A percentile compares a stretch with the other conserved stretches of the same genome.
These are phyloP conservation scores for Brevimyrus niger DNA, from an alignment of 2,113 vertebrate genomes.

Conservation along the genomic window DNA sequence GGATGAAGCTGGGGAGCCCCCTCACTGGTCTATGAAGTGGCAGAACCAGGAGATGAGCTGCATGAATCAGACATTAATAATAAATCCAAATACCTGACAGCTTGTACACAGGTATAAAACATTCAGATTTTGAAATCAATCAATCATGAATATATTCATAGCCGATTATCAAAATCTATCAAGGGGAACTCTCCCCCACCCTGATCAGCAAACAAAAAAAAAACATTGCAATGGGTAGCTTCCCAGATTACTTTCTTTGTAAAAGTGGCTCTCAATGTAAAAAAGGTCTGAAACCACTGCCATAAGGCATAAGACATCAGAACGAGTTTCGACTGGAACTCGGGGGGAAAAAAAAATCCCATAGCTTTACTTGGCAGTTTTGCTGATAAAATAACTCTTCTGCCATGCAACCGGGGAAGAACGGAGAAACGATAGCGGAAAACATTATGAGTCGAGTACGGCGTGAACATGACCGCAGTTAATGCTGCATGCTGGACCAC, in stretches of 20 bases:
- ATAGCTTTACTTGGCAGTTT: not conserved
- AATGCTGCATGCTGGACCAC: not conserved
- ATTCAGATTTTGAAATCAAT: not conserved
- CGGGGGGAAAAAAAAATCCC: not conserved
- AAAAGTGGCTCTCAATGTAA: not conserved
- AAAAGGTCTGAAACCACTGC: not conserved
- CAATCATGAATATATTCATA: not conserved
- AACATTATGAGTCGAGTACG: not conserved
- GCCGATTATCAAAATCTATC: not conserved
- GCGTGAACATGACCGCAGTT: not conserved
- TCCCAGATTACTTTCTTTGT: not conserved
- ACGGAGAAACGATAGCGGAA: not conserved
- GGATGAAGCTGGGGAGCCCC: not conserved
- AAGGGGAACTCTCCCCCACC: too few relatives aligned
- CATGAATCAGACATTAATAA: not conserved
- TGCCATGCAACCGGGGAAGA: not conserved
- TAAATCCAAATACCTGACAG: not conserved
- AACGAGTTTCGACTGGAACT: not conserved
- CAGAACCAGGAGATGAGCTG: not conserved
- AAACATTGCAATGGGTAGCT: not conserved
- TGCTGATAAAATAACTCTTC: conserved; percentile 17
- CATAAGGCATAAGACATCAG: not conserved
- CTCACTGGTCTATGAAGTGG: not conserved
- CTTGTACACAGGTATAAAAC: not conserved
- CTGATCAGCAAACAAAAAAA: not conserved